phyloP scores from a whole-genome alignment of 2,113 vertebrate species.

The Corythaixoides concolor region DNA sequence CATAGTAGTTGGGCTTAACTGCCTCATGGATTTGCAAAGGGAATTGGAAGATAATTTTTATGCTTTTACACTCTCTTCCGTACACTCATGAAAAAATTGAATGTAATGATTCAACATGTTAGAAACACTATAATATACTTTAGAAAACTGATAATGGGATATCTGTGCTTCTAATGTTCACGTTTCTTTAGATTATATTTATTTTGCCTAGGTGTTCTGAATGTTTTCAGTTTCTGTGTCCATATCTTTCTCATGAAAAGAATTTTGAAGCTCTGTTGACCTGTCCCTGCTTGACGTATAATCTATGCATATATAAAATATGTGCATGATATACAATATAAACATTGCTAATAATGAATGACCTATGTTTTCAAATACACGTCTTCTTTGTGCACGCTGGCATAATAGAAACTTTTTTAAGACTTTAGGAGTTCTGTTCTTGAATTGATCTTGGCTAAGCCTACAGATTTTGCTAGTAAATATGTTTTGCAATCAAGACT shows the following conservation, averaged over 20 bases:
- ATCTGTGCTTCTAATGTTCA: neutral
- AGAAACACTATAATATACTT: neutral
- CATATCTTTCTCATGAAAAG: neutral
- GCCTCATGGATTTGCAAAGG: neutral
- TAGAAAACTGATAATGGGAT: neutral
- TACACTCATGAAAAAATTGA: neutral
- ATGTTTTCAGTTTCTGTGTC: neutral
- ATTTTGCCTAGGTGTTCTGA: neutral
- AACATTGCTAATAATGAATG: neutral
- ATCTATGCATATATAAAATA: neutral
- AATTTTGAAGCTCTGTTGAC: neutral
- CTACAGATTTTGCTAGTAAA: conserved; percentile 50
- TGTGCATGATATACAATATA: neutral
- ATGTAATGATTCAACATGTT: neutral
- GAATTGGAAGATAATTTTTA: neutral
- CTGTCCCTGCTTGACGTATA: neutral
- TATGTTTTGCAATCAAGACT: conserved; percentile 44
- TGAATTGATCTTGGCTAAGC: conserved; percentile 12
- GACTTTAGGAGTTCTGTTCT: neutral
- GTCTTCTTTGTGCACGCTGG: neutral
- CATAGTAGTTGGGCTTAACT: neutral
- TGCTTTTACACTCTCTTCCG: neutral
- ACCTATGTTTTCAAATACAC: neutral
- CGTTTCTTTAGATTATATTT: neutral
- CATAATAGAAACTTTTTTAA: conserved; percentile 12